Base-by-base conservation (phyloP, 2,113 vertebrate genomes). In the Aramus guarauna region DNA sequence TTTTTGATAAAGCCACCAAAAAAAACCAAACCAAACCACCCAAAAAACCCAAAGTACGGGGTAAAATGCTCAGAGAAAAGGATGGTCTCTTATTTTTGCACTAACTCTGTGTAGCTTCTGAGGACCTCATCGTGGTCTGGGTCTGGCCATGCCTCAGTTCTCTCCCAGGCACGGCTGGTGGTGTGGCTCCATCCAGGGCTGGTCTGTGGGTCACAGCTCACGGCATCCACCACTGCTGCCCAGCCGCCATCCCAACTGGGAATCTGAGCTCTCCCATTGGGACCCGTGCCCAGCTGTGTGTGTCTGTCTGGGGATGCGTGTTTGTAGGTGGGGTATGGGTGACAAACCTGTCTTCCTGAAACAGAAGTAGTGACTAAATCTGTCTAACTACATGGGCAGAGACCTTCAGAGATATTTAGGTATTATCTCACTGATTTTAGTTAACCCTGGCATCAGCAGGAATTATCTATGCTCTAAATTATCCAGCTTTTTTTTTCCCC, bases 1-100 rank as follows among this genome's bases (percentile, higher is more conserved):
- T 76, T 87, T 96, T 97, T 85, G 4, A 92, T 96, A 97, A 92
- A 85, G 8, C 59, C 8, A 48, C 36, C 41, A 36, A 24, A 81
- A 55, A 58, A 30, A 45, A n/a, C n/a, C n/a, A 88, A 91, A 71
- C 24, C 32, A 83, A 27, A n/a, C n/a, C n/a, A n/a, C n/a, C n/a
- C n/a, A n/a, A 39, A 9, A 5, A 36, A 23, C 81, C 27, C 29
- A 21, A 17, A 0, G 3, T 15, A 56, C 5, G 4, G 22, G 3
- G 10, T 48, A 19, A 74, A 88, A 90, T 20, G 9, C 20, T n/a
- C 47, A 69, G 32, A 64, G 53, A 53, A 82, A 59, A 43, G 55
- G 77, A 88, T 59, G 3, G 5, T 32, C 11, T 90, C 6, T 80
- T 91, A 36, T 64, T 75, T 92, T 91, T 82, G 23, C 15, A 56